A percentile compares a stretch with the other conserved stretches of the same genome.
phyloP scores from a whole-genome alignment of 2,888 invertebrate species.

The Sicus ferrugineus region DNA sequence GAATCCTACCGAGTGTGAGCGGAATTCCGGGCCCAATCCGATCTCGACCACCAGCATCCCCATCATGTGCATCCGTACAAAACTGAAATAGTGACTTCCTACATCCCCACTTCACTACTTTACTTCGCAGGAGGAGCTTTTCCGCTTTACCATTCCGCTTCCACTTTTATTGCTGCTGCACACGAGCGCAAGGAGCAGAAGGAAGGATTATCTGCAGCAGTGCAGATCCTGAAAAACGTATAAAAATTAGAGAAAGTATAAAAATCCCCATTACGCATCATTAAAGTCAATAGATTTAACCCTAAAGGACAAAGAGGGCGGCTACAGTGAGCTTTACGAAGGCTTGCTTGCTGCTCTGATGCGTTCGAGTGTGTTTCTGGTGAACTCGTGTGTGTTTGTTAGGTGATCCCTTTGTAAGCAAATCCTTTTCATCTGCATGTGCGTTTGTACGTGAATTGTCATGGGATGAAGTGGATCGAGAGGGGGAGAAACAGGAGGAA shows the following conservation, averaged over 20 bases:
- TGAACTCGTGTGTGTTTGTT: background rate
- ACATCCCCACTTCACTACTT: background rate
- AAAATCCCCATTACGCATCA: conserved; percentile 23
- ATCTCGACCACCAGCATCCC: background rate
- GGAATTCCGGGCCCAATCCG: background rate
- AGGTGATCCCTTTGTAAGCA: no score
- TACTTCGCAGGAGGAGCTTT: background rate
- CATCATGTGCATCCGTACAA: background rate
- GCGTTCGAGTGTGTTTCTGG: background rate
- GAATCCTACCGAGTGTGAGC: background rate
- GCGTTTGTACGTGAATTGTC: no score
- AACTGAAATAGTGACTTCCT: no score
- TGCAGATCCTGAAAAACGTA: background rate
- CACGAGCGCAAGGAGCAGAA: no score
- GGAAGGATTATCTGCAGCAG: background rate
- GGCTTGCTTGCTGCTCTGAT: background rate
- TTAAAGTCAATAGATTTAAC: conserved; percentile 22
- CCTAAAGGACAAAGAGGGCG: conserved; percentile 14
- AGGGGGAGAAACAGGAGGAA: no score
- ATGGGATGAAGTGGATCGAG: no score
- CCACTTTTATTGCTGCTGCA: background rate
- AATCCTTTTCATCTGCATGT: no score
- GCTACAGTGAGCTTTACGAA: conserved; percentile 7
- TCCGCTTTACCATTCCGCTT: background rate
- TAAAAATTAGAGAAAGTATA: no score